Conservation (phyloP, 2,797 vertebrate genomes). For the Acanthis flammea region DNA sequence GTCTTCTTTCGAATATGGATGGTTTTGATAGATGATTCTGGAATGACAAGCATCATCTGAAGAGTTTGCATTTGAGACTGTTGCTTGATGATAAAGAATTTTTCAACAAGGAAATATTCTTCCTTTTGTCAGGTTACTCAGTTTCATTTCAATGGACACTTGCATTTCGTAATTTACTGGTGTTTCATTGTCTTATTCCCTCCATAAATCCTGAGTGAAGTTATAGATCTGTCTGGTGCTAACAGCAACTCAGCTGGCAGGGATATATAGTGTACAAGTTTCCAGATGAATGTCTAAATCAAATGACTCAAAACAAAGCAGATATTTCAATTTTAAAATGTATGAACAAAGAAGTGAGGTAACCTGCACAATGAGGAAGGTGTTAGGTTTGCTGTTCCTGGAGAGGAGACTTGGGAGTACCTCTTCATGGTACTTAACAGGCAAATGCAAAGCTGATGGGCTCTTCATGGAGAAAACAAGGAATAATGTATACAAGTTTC, state of each 20-base stretch:
- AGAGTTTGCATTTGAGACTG: background rate
- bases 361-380: background rate
- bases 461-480: background rate
- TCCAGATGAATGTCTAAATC: background rate
- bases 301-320: fast-evolving
- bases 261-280: fast-evolving
- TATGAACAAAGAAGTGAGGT: background rate
- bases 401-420: background rate
- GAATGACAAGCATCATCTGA: background rate
- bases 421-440: background rate
- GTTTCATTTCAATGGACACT: background rate
- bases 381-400: background rate
- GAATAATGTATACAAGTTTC: background rate
- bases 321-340: background rate
- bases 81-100: background rate
- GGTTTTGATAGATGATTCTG: background rate
- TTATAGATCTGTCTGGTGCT: background rate
- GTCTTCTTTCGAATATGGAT: background rate
- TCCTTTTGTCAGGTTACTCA: background rate
- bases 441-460: background rate
- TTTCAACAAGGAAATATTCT: background rate
- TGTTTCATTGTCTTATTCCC: background rate
- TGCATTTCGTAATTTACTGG: background rate
- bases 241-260: background rate
- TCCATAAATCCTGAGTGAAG: background rate